Percentiles rank a stretch among this genome's conserved stretches.
Evolutionary conservation across 2,888 invertebrate species (phyloP).

Genomic region (Noctua janthina): DNA sequence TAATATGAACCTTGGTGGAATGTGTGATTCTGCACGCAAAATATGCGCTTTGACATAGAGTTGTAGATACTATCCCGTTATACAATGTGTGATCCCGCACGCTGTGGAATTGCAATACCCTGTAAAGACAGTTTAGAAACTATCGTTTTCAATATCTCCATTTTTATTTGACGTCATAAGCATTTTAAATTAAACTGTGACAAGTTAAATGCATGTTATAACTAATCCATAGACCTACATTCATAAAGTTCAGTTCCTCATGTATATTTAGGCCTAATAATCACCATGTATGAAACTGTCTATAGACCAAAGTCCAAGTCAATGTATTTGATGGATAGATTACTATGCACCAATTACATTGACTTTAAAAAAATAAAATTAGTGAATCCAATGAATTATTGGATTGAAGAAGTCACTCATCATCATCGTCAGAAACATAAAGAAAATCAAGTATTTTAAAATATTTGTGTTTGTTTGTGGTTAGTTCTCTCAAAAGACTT

Average conservation of each 20-base stretch:
- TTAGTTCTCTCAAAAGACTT: conserved; percentile 7
- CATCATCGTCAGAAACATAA: background rate
- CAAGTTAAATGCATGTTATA: background rate
- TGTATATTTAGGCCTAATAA: background rate
- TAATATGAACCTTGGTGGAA: background rate
- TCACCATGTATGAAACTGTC: background rate
- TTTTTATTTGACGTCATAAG: background rate
- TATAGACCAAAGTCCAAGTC: background rate
- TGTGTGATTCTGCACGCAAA: background rate
- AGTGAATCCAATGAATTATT: background rate
- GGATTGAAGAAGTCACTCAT: no score
- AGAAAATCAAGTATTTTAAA: background rate
- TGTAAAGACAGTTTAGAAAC: background rate
- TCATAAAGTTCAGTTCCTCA: background rate
- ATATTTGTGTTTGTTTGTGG: background rate
- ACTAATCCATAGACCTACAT: background rate
- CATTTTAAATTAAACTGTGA: background rate
- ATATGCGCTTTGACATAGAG: no score
- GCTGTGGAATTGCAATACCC: background rate
- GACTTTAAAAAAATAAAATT: background rate
- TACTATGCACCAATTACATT: background rate
- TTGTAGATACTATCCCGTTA: no score
- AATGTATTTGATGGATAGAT: background rate
- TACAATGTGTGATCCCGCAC: background rate
- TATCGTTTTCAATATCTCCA: background rate